Base-by-base conservation (phyloP, 2,113 vertebrate genomes). In the Plecturocebus donacophilus region DNA sequence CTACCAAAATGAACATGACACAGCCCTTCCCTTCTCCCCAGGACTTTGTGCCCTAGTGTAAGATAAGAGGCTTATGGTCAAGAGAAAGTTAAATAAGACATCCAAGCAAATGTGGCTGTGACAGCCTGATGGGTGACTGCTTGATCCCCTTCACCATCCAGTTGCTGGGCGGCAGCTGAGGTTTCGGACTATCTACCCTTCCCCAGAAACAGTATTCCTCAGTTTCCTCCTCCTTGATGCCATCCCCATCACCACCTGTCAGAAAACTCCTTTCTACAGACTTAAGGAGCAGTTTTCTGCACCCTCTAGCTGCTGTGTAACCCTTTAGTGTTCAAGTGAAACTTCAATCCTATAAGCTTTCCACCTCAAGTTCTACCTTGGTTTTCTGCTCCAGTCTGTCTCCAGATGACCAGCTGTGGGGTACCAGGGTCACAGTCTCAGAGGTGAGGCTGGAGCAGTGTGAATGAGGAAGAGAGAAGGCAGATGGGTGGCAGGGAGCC, bases 111-210 rank as follows among this genome's bases (percentile, higher is more conserved):
- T 17, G 58, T 27, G 32, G 32, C 27, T 32, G 52, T 23, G 21
- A 54, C n/a, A 19, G 2, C 64, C 61, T 81, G 45, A 30, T 0
- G 12, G 71, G 52, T 38, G 73, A n/a, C 73, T 85, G 35, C 23
- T 49, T 68, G 8, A n/a, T 10, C 45, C 32, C 14, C 13, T 32
- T 54, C n/a, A 47, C 64, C 0, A 0, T 47, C 61, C 6, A 35
- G 32, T 8, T 47, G 32, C 13, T 0, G 66, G 30, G 12, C 3
- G 35, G 56, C 30, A 16, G 11, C 79, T 45, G 61, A 90, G 27
- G 32, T 80, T 89, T 90, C 80, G 66, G 90, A 56, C 40, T 40
- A 38, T 32, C 90, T 38, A 40, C 6, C 49, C 40, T 93, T 58
- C 47, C 20, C 27, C n/a, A 70, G 49, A 83, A 32, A 42, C 27